Evolutionary conservation across 2,797 vertebrate species (phyloP).

Genomic region (Echeneis naucrates): DNA sequence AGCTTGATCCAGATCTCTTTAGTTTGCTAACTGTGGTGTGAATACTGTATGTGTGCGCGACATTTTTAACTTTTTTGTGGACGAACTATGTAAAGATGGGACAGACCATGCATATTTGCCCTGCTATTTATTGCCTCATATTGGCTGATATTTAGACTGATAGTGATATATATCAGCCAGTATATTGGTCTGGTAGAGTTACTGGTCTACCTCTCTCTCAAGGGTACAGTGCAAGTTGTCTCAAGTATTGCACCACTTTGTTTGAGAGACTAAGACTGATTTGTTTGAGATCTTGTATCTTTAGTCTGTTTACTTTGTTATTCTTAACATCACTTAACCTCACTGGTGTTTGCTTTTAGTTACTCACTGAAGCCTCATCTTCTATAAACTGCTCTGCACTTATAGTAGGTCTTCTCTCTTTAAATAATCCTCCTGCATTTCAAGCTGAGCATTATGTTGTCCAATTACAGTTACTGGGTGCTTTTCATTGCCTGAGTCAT

Average conservation of each 20-base stretch:
- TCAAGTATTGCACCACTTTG: constrained; percentile 37
- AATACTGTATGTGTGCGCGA: not conserved
- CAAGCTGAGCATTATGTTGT: not conserved
- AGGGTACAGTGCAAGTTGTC: not conserved
- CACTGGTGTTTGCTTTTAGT: constrained; percentile 51
- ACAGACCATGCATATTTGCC: not conserved
- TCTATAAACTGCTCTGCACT: constrained; percentile 38
- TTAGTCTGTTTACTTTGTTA: constrained; percentile 58
- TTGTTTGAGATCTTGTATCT: constrained; percentile 27
- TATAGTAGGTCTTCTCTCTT: not conserved
- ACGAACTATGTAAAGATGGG: not conserved
- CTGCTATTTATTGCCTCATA: not conserved
- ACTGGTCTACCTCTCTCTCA: constrained; percentile 1
- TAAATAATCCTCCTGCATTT: constrained; percentile 44
- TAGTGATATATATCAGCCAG: not conserved
- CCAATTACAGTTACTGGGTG: not conserved
- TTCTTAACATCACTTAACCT: constrained; percentile 52
- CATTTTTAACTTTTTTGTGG: not conserved
- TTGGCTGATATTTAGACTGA: not conserved
- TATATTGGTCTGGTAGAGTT: no score
- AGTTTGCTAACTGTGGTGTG: no score
- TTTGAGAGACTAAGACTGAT: no score
- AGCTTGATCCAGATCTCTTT: not conserved
- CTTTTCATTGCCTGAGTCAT: constrained; percentile 18
- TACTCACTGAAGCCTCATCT: constrained; percentile 37